Evolutionary conservation across 2,888 invertebrate species (phyloP).

Genomic region (Phytoseiulus persimilis): DNA sequence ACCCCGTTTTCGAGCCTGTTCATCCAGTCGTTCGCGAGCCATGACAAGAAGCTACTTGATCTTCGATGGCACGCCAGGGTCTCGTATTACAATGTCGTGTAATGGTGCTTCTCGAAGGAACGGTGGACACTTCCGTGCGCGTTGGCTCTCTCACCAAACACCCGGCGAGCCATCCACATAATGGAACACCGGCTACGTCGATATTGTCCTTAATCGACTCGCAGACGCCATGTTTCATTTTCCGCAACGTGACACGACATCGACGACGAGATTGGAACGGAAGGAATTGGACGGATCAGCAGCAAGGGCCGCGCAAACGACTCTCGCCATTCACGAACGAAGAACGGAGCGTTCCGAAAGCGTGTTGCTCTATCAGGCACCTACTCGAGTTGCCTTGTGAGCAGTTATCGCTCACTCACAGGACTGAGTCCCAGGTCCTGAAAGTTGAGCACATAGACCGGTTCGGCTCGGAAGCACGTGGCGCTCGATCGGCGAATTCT

Average conservation of each 20-base stretch:
- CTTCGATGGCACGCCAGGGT: background rate
- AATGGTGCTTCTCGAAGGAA: background rate
- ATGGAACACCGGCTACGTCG: background rate
- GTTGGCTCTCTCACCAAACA: background rate
- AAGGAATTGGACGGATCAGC: background rate
- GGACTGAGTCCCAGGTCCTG: too few species aligned
- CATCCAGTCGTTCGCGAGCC: background rate
- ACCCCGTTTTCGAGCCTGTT: background rate
- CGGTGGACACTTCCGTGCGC: background rate
- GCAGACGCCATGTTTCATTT: background rate
- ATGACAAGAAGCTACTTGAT: slow-evolving; percentile 5
- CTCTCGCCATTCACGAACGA: background rate
- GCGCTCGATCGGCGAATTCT: too few species aligned
- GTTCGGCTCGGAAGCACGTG: too few species aligned
- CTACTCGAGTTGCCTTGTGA: too few species aligned
- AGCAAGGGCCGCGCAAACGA: too few species aligned
- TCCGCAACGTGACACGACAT: background rate
- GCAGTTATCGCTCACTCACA: too few species aligned
- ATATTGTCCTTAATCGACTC: background rate
- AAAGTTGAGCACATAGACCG: too few species aligned
- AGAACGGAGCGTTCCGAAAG: background rate
- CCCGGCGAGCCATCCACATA: background rate
- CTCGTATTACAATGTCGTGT: background rate
- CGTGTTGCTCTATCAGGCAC: background rate
- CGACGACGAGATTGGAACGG: background rate